These are phyloP conservation scores for Lytechinus pictus DNA, from an alignment of 35 echinoderm and acorn worm genomes.

Conservation along the genomic window DNA sequence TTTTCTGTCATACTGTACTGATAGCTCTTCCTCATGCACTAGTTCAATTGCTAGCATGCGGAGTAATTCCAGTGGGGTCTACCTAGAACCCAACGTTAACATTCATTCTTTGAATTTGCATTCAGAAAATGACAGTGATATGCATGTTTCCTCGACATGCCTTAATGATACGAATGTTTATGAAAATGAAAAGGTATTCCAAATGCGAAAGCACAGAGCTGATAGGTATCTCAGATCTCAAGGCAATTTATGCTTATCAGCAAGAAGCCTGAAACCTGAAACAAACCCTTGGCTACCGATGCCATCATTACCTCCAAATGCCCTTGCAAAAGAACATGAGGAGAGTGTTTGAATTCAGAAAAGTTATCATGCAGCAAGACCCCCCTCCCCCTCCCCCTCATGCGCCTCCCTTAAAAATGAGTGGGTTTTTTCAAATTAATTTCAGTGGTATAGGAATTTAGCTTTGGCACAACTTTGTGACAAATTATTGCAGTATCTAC, in stretches of 20 bases:
- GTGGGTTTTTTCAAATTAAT: too few species aligned
- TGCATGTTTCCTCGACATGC: not conserved
- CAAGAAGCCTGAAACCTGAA: not conserved
- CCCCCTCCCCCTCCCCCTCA: too few species aligned
- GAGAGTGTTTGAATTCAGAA: too few species aligned
- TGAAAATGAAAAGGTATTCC: not conserved
- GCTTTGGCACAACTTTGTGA: too few species aligned
- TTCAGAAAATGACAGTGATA: not conserved
- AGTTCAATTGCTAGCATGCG: not conserved
- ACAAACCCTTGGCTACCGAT: not conserved
- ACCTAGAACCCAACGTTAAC: not conserved
- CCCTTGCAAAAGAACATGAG: too few species aligned
- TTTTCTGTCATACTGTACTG: not conserved
- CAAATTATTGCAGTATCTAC: too few species aligned
- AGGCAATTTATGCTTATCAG: not conserved
- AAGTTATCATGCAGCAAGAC: too few species aligned
- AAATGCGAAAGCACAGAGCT: not conserved
- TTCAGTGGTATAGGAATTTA: too few species aligned
- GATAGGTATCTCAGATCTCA: not conserved
- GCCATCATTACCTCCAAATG: not conserved
- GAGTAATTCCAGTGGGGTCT: not conserved
- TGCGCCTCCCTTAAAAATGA: too few species aligned
- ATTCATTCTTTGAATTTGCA: not conserved
- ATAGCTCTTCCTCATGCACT: not conserved
- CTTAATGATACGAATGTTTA: not conserved